Percentiles rank a stretch among this genome's conserved stretches.
phyloP scores from a whole-genome alignment of 2,113 vertebrate genomes.

The Cephalopholis sonnerati region DNA sequence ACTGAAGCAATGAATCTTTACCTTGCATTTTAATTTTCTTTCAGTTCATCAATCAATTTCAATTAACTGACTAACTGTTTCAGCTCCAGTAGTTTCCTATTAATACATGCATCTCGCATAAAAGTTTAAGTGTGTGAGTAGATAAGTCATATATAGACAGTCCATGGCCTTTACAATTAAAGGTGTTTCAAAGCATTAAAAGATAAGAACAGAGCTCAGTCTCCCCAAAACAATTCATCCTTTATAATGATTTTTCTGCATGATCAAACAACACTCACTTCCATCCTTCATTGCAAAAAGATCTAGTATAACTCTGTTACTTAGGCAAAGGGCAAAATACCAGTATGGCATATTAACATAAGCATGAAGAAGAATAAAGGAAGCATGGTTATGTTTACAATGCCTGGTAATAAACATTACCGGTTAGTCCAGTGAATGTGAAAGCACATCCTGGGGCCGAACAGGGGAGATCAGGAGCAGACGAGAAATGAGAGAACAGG shows the following conservation, averaged over 20 bases:
- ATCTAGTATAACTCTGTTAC: neutral
- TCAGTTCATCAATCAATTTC: too few species aligned
- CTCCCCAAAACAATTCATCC: neutral
- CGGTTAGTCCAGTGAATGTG: neutral
- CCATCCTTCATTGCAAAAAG: neutral
- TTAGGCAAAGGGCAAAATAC: neutral
- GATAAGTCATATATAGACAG: neutral
- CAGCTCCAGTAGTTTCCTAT: neutral
- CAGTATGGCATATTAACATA: neutral
- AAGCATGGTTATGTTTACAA: neutral
- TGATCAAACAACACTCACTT: neutral
- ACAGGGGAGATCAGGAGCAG: neutral
- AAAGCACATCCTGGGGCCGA: neutral
- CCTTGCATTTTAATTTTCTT: too few species aligned
- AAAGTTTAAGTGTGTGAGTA: neutral
- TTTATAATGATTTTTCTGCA: neutral
- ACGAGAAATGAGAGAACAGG: slow-evolving; percentile 23
- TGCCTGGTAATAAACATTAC: neutral
- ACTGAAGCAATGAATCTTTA: too few species aligned
- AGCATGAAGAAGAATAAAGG: neutral
- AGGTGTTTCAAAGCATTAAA: neutral
- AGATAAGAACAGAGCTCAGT: neutral
- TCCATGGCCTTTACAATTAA: neutral
- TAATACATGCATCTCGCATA: neutral
- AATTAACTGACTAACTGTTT: neutral